Evolutionary conservation across 2,797 vertebrate species (phyloP).

Genomic region (Momotus momota): DNA sequence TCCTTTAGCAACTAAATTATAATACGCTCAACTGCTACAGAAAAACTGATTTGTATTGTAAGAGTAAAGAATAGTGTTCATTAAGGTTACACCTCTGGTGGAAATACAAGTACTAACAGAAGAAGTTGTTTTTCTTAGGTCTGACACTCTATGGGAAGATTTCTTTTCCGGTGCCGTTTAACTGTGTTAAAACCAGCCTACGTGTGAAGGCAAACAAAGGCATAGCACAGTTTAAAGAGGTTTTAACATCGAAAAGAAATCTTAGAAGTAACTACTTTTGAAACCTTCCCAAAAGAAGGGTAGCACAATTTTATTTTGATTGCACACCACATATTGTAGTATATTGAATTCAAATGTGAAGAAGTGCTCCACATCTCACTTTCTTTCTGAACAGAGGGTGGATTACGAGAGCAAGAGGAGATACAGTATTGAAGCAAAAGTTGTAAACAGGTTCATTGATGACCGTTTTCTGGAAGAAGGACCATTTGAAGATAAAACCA

Average conservation of each 20-base stretch:
- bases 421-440: slow-evolving; percentile 85
- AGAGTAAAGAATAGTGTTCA: background rate
- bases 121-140: background rate
- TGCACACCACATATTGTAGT: background rate
- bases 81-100: background rate
- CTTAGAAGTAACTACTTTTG: background rate
- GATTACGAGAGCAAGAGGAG: slow-evolving; percentile 89
- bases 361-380: background rate
- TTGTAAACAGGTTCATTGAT: slow-evolving; percentile 84
- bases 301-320: background rate
- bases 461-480: slow-evolving; percentile 77
- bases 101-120: background rate
- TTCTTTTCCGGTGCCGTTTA: background rate
- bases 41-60: background rate
- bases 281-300: background rate
- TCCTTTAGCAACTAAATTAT: background rate
- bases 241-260: background rate
- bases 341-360: background rate
- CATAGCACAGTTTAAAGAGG: background rate
- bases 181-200: background rate
- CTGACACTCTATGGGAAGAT: background rate
- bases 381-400: slow-evolving; percentile 79
- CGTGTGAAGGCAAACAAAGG: background rate
- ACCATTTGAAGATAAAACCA: slow-evolving; percentile 84
- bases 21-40: background rate